Base-by-base conservation (phyloP, 1,140 invertebrate species). In the Brevipalpus yothersi region DNA sequence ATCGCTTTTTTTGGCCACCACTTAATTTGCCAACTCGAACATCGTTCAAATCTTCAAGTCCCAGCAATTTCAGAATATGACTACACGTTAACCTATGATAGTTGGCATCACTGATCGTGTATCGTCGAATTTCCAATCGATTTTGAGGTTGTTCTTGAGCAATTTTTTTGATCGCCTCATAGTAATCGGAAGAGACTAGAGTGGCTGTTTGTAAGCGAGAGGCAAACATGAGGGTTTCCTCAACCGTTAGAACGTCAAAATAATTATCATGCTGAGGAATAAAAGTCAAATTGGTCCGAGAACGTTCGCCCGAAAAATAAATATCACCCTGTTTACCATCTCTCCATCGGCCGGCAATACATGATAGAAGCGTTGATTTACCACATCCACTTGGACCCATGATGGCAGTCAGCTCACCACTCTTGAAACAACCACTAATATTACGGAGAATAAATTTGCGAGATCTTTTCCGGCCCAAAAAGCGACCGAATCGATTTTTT, bases 1-100 rank as follows among this genome's bases (percentile, higher is more conserved):
- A 72, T 57, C 91, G 77, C 70, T 94, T 95, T 58, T 84, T 77
- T 73, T 95, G 89, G 0, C 91, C 91, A 8, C 90, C 90, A n/a
- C 87, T 92, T 12, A 95, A 74, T 66, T 81, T 81, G 49, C 78
- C 78, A 4, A 86, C 80, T 62, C 81, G 74, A 0, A 85, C 90
- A 66, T 88, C 78, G 58, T 77, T 77, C 47, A 85, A 82, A 61
- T 88, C 84, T 4, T 79, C 77, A 10, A 95, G 71, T 56, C 89
- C 84, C 4, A 95, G 31, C 10, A 58, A 13, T 11, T n/a, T n/a
- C n/a, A 56, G 8, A 57, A 61, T 31, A 41, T 56, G 17, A 11
- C 55, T n/a, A 15, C 9, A 11, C 10, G 43, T 31, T 11, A 17
- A 12, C 2, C 21, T 9, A 31, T 60, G 59, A 43, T 58, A 60